phyloP scores from a whole-genome alignment of 1,140 invertebrate genomes.

The Holotrichia oblita region DNA sequence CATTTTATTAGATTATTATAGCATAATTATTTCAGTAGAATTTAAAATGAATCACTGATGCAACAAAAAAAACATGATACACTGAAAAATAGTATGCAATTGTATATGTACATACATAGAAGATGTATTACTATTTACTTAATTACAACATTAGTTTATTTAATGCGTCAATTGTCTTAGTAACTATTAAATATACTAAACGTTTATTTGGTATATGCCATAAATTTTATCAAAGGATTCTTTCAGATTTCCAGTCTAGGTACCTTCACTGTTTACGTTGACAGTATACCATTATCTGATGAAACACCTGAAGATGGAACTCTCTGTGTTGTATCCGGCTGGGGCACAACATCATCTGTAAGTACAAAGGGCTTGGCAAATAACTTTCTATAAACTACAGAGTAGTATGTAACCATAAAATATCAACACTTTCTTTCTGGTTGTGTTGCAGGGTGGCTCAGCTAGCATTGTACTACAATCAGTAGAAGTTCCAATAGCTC shows the following conservation, averaged over 20 bases:
- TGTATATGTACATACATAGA: too few species aligned
- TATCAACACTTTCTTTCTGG: neutral
- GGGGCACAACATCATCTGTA: slow-evolving; percentile 28
- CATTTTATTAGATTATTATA: too few species aligned
- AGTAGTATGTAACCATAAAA: neutral
- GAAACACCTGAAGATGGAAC: slow-evolving; percentile 12
- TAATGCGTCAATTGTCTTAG: too few species aligned
- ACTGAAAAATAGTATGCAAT: too few species aligned
- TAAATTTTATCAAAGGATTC: too few species aligned
- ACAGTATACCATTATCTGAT: slow-evolving; percentile 44
- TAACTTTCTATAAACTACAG: neutral
- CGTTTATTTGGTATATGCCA: too few species aligned
- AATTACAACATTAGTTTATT: too few species aligned
- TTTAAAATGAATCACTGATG: too few species aligned
- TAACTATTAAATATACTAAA: too few species aligned
- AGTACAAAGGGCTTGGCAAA: neutral
- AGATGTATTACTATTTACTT: too few species aligned
- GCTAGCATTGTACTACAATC: neutral
- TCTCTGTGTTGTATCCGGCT: slow-evolving; percentile 17
- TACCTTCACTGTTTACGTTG: slow-evolving; percentile 22
- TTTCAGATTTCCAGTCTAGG: slow-evolving; percentile 12
- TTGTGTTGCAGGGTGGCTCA: slow-evolving; percentile 15
- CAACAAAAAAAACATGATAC: too few species aligned
- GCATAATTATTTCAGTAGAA: too few species aligned
- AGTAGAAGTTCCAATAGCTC: neutral